A percentile compares a stretch with the other conserved stretches of the same genome.
Evolutionary conservation across 23 tunicate genomes (phyloP).

Genomic region (Ciona savignyi): DNA sequence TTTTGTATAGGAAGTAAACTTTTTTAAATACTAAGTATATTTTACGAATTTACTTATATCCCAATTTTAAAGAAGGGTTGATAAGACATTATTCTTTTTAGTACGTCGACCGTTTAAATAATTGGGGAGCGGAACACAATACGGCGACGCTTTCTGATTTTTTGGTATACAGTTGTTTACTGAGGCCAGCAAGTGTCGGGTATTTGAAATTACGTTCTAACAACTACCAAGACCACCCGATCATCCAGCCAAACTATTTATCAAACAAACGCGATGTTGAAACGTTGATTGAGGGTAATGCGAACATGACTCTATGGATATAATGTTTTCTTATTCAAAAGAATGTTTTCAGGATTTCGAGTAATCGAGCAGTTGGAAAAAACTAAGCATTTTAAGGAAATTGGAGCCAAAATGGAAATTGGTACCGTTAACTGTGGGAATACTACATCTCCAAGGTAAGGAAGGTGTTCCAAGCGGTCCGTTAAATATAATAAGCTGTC

Average conservation of each 20-base stretch:
- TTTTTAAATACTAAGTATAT: no score
- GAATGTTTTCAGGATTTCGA: not conserved
- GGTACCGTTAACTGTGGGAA: no score
- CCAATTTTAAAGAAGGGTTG: no score
- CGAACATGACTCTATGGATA: not conserved
- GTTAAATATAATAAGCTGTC: no score
- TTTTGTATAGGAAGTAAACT: no score
- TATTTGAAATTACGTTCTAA: not conserved
- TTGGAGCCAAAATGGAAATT: not conserved
- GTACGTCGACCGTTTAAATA: not conserved
- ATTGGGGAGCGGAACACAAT: not conserved
- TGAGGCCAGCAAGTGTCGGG: slow-evolving; percentile 1
- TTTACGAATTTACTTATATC: no score
- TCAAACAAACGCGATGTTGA: not conserved
- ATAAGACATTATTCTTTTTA: no score
- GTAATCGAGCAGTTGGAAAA: not conserved
- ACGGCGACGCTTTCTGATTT: not conserved
- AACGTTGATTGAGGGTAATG: not conserved
- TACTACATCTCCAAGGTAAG: not conserved
- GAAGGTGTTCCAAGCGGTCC: not conserved
- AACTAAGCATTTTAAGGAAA: not conserved
- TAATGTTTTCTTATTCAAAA: no score
- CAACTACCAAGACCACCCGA: not conserved
- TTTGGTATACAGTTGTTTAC: not conserved
- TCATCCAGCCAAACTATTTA: slow-evolving; percentile 2